phyloP scores from a whole-genome alignment of 2,113 vertebrate species.

The Cryptotis parvus region DNA sequence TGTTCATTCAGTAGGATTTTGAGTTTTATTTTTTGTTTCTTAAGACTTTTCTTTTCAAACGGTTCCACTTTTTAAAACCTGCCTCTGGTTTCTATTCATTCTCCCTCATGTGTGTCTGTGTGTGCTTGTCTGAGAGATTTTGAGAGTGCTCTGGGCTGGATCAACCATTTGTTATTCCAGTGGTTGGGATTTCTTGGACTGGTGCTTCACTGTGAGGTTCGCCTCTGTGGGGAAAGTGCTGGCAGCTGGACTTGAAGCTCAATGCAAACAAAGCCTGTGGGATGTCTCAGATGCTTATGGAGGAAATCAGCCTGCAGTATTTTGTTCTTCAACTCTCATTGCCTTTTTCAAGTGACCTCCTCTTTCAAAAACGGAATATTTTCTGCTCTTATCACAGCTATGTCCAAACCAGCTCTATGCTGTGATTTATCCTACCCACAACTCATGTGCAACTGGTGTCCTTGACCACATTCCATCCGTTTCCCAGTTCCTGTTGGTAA shows the following conservation, averaged over 20 bases:
- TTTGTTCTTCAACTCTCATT: constrained; percentile 84
- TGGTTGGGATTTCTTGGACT: constrained; percentile 79
- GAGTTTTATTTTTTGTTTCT: neutral
- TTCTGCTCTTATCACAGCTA: constrained; percentile 82
- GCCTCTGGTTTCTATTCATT: constrained; percentile 74
- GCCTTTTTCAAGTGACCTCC: constrained; percentile 88
- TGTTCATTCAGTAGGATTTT: constrained; percentile 78
- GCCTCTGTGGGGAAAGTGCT: constrained; percentile 83
- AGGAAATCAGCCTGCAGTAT: constrained; percentile 81
- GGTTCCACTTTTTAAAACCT: constrained; percentile 78
- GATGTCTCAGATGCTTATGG: constrained; percentile 78
- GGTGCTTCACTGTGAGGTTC: constrained; percentile 82
- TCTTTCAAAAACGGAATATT: constrained; percentile 76
- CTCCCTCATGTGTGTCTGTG: neutral
- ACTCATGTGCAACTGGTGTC: constrained; percentile 87
- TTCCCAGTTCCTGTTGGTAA: neutral
- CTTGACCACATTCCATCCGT: constrained; percentile 86
- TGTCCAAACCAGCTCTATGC: constrained; percentile 84
- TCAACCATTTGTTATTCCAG: constrained; percentile 30
- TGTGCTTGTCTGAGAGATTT: constrained; percentile 58
- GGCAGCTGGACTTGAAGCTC: constrained; percentile 83
- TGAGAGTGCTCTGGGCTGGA: constrained; percentile 58
- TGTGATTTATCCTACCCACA: constrained; percentile 83
- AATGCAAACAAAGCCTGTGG: constrained; percentile 84
- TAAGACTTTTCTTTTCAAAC: constrained; percentile 83